Evolutionary conservation across 2,113 vertebrate genomes (phyloP), one percentile per base, ranked within the genome.

Genomic region (Prochilodus magdalenae): DNA sequence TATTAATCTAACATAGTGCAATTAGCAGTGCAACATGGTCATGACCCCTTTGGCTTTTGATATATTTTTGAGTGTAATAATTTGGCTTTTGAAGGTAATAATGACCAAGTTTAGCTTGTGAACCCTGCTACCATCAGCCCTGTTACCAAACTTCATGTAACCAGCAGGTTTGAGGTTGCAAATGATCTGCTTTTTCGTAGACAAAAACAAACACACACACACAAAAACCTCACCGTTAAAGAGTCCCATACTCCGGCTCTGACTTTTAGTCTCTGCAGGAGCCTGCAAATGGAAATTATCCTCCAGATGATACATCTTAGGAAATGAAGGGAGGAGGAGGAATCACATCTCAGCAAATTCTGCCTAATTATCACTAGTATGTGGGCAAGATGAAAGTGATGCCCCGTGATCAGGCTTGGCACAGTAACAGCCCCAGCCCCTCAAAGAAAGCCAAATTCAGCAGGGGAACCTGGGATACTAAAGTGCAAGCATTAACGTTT

Each of bases 371-470:
- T 30, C 82, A 79, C 79, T 78, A 74, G 49, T 79, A 67, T 69
- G 79, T 75, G 74, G 27, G 73, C 53, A 84, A 87, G 86, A 88
- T 91, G 85, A 89, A 91, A 88, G 88, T 81, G 84, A 89, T 87
- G 88, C 86, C 84, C 81, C 44, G 62, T 89, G 84, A 89, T 90
- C 86, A 86, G 80, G 71, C 83, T 29, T 85, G 84, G 87, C 16
- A 75, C 86, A 83, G 27, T 80, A 77, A 74, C 69, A 82, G 84
- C 71, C 75, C 33, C 62, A 73, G 74, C 75, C 57, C 67, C 72
- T 86, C 27, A 40, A n/a, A 82, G 29, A 82, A 66, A 79, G 74
- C 69, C 74, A 87, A 87, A 88, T 84, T 84, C 79, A 81, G 20
- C 12, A 88, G 88, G 84, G 85, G 63, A 36, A 26, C 8, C 59